Evolutionary conservation across 2,113 vertebrate species (phyloP), one percentile per base, ranked within the genome.

Genomic region (Cynopterus brachyotis): DNA sequence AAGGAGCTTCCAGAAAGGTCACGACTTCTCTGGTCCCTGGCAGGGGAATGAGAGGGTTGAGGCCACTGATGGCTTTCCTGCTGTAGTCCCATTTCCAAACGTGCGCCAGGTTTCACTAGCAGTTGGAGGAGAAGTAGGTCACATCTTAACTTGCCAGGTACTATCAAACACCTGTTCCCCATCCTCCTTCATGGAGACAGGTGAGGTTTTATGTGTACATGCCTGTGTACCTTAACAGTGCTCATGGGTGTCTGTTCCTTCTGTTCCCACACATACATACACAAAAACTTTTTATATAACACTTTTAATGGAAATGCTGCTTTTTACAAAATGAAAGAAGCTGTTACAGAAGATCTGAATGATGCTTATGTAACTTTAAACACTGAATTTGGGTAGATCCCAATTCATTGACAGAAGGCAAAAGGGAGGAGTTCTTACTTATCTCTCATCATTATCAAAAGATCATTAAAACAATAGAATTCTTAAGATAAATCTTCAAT

Each of bases 341-440:
- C 93, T 96, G 88, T 84, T 97, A 67, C 35, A 96, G 94, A 96
- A 78, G 78, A 95, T 97, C 72, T 96, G 96, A 96, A 97, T 95
- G 96, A 93, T 82, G 96, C 96, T 98, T 97, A 97, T 93, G 42
- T 98, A 98, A 98, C 96, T 96, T 94, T 66, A 87, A 97, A 91
- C 57, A 81, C 88, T 66, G 80, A 96, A 67, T 94, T 97, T 91
- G 95, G 67, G 93, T 95, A 94, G 76, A 93, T 96, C 16, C 60
- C 96, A 97, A 96, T 93, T 97, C 96, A 97, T 96, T 96, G 96
- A 95, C 47, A 72, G 89, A 83, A 92, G 42, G 53, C 62, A 40
- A 94, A 90, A 76, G 4, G 85, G 78, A 84, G 70, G 64, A 92
- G 89, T 95, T 94, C 72, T 95, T 72, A 89, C 62, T 86, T 92